Percentiles rank a stretch among this genome's conserved stretches.
Conservation (phyloP, 2,797 vertebrate genomes). For the Psittacula derbiana region DNA sequence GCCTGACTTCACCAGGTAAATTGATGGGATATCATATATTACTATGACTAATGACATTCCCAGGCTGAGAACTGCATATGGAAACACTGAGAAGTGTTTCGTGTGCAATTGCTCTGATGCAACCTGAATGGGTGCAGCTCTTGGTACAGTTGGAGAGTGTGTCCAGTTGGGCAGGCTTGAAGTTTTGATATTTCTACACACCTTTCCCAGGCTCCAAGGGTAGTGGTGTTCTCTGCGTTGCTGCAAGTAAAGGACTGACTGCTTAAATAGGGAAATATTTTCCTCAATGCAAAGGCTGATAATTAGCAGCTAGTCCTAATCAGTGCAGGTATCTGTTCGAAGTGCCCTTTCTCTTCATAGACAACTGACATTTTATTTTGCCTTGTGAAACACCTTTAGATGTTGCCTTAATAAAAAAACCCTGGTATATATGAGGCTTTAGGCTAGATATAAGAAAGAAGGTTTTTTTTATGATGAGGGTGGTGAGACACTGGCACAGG, state of each 20-base stretch:
- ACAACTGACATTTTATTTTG: background rate
- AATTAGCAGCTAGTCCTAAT: background rate
- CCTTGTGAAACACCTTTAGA: background rate
- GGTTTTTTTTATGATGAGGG: background rate
- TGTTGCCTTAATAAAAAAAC: background rate
- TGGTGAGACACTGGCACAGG: background rate
- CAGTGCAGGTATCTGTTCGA: background rate
- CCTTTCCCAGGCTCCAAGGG: background rate
- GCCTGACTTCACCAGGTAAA: background rate
- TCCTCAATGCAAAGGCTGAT: background rate
- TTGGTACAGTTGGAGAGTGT: background rate
- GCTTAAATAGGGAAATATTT: background rate
- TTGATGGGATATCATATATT: fast-evolving
- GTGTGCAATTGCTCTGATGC: background rate
- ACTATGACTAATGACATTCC: background rate
- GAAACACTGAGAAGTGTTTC: background rate
- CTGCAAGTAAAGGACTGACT: background rate
- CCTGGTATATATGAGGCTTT: background rate
- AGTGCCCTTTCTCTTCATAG: background rate
- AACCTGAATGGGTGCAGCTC: background rate
- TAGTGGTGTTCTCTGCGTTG: background rate
- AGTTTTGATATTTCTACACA: background rate
- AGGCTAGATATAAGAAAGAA: too few relatives aligned
- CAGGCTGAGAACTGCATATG: fast-evolving
- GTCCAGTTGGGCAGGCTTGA: background rate